A percentile compares a stretch with the other conserved stretches of the same genome.
phyloP scores from a whole-genome alignment of 2,888 invertebrate genomes.

The Xestobium rufovillosum region DNA sequence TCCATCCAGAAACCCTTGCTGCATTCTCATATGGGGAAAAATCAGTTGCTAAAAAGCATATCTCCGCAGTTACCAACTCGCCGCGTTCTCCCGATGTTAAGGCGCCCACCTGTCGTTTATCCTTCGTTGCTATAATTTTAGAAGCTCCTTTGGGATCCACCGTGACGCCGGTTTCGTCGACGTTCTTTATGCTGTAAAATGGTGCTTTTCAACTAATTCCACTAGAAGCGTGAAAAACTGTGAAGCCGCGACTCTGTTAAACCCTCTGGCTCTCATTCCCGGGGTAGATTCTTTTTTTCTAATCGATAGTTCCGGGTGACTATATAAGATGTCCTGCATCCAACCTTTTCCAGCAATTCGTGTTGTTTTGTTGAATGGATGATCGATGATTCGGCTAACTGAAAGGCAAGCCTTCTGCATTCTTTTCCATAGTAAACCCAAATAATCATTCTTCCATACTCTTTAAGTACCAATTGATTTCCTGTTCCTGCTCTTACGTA shows the following conservation, averaged over 20 bases:
- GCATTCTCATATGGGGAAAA: conserved; percentile 1
- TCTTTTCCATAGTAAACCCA: conserved; percentile 1
- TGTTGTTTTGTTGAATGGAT: conserved; percentile 1
- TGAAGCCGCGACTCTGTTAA: conserved; percentile 2
- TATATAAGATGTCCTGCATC: conserved; percentile 1
- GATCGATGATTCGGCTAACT: conserved; percentile 2
- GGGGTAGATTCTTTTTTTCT: neutral
- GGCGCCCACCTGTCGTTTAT: neutral
- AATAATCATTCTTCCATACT: conserved; percentile 1
- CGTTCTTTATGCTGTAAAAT: conserved; percentile 1
- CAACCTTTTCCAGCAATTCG: conserved; percentile 1
- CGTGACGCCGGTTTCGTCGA: conserved; percentile 3
- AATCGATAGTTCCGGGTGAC: conserved; percentile 1
- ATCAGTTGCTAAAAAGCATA: neutral
- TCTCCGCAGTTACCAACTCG: conserved; percentile 3
- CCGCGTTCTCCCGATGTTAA: conserved; percentile 2
- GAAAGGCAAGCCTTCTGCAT: conserved; percentile 2
- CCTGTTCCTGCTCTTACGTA: conserved; percentile 2
- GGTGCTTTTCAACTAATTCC: conserved; percentile 1
- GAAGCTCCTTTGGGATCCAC: conserved; percentile 3
- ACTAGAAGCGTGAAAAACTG: conserved; percentile 1
- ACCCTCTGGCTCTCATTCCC: conserved; percentile 3
- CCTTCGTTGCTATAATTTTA: conserved; percentile 2
- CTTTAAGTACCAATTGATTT: neutral
- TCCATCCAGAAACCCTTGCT: conserved; percentile 2